These are phyloP conservation scores for Megalops atlanticus DNA, from an alignment of 2,113 vertebrate genomes.

Conservation along the genomic window DNA sequence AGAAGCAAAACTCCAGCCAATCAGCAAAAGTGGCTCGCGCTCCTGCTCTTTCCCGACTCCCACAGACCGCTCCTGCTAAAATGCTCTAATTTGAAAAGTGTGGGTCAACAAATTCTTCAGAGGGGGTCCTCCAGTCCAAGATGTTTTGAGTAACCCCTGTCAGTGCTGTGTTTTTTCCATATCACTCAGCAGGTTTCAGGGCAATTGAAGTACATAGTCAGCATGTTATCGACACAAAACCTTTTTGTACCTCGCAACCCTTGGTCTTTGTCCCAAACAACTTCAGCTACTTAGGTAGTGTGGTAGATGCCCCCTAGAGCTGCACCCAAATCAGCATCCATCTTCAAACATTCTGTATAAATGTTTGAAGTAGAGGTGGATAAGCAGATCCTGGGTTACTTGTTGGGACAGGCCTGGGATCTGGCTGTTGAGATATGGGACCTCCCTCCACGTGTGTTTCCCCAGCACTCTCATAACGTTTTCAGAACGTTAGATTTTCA, in stretches of 20 bases:
- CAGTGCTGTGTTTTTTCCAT: too few relatives aligned
- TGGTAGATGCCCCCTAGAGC: not conserved
- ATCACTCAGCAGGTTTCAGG: too few relatives aligned
- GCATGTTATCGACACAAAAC: too few relatives aligned
- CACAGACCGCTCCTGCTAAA: not conserved
- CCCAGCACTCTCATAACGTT: not conserved
- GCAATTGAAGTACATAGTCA: too few relatives aligned
- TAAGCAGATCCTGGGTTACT: not conserved
- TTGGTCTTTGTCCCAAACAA: too few relatives aligned
- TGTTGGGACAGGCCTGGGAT: not conserved
- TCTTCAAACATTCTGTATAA: not conserved
- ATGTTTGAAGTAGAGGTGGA: not conserved
- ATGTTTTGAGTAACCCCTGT: too few relatives aligned
- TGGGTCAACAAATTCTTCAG: not conserved
- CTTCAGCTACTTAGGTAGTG: not conserved
- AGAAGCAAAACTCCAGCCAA: not conserved
- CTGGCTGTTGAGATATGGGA: not conserved
- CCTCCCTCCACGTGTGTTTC: too few relatives aligned
- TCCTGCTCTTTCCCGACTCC: not conserved
- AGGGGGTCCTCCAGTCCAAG: too few relatives aligned
- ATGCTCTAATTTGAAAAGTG: not conserved
- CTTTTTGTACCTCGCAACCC: too few relatives aligned
- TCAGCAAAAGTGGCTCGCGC: not conserved
- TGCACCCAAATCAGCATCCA: not conserved
- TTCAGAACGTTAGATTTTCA: not conserved